Evolutionary conservation across 2,888 invertebrate genomes (phyloP).

Genomic region (Melangyna quadrimaculata): DNA sequence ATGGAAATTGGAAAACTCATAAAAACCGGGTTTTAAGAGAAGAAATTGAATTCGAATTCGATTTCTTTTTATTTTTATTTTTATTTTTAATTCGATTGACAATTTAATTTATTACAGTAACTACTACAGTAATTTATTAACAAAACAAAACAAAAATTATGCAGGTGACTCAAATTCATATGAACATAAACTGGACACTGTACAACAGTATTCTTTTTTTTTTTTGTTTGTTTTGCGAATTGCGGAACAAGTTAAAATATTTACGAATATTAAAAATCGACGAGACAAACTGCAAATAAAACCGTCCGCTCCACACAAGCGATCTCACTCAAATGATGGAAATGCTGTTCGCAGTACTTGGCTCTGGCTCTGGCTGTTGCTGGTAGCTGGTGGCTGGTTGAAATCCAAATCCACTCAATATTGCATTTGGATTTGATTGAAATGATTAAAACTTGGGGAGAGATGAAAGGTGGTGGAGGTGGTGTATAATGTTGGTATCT

Average conservation of each 20-base stretch:
- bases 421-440: constrained; percentile 13
- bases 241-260: constrained; percentile 20
- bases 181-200: constrained; percentile 1
- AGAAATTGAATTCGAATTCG: constrained; percentile 29
- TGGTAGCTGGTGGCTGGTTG: neutral
- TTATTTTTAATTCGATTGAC: neutral
- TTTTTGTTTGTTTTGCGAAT: neutral
- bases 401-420: constrained; percentile 52
- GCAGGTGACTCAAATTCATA: constrained; percentile 9
- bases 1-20: constrained; percentile 42
- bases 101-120: constrained; percentile 7
- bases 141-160: neutral
- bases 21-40: constrained; percentile 11
- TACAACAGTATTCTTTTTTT: neutral
- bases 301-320: constrained; percentile 75
- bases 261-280: constrained; percentile 9
- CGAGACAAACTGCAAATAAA: neutral
- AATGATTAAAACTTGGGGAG: neutral
- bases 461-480: neutral
- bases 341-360: neutral
- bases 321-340: constrained; percentile 76
- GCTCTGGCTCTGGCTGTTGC: neutral
- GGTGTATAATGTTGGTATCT: no score
- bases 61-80: constrained; percentile 17
- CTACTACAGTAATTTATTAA: neutral